A percentile compares a stretch with the other conserved stretches of the same genome.
Conservation (phyloP, 2,113 vertebrate species). For the Mesembrinibis cayennensis region DNA sequence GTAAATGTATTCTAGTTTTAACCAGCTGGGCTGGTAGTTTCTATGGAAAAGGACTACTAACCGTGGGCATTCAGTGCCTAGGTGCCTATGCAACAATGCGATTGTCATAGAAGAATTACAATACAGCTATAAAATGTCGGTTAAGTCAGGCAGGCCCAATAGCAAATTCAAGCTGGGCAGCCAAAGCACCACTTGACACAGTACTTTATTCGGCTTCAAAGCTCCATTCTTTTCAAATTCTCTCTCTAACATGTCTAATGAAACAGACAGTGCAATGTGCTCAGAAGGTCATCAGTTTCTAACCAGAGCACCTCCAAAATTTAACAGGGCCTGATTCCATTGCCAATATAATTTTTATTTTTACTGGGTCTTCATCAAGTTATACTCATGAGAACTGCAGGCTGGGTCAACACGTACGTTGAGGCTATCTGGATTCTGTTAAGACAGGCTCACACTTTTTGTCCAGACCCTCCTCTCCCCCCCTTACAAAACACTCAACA, state of each 20-base stretch:
- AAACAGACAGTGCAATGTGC: not conserved
- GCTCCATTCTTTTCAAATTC: slow-evolving; percentile 16
- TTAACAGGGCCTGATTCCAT: not conserved
- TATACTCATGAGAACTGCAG: not conserved
- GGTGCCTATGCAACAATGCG: not conserved
- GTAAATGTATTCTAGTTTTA: not conserved
- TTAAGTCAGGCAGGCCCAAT: not conserved
- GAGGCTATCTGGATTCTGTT: not conserved
- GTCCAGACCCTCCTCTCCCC: not conserved
- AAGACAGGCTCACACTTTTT: not conserved
- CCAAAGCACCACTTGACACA: not conserved
- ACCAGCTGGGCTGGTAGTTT: not conserved
- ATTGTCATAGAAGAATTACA: not conserved
- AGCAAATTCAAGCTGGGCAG: not conserved
- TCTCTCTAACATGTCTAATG: not conserved
- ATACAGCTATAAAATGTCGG: not conserved
- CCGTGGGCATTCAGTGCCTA: not conserved
- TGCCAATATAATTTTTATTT: not conserved
- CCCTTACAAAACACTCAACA: not conserved
- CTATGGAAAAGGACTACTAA: not conserved
- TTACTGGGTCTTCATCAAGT: not conserved
- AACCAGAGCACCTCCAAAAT: not conserved
- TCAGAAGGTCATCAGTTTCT: not conserved
- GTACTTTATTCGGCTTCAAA: not conserved
- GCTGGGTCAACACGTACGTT: not conserved